Percentiles rank a stretch among this genome's conserved stretches.
Evolutionary conservation across 2,888 invertebrate species (phyloP).

Genomic region (Mantis religiosa): DNA sequence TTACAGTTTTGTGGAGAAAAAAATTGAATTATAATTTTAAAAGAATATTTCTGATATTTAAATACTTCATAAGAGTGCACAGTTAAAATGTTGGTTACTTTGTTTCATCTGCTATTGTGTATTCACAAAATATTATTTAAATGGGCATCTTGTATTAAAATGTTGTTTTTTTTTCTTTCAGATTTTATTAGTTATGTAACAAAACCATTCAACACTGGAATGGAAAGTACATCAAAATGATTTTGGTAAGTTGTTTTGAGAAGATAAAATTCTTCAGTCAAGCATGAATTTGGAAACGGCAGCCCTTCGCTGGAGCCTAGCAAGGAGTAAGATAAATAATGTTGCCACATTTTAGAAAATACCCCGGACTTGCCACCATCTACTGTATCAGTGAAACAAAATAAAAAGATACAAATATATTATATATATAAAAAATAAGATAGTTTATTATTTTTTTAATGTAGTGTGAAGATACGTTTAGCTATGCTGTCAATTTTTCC

Average conservation of each 20-base stretch:
- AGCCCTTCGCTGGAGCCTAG: background rate
- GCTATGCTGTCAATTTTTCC: conserved; percentile 24
- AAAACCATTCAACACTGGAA: background rate
- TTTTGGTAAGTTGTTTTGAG: background rate
- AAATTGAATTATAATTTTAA: too few species aligned
- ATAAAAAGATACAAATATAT: conserved; percentile 15
- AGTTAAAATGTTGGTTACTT: too few species aligned
- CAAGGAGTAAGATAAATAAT: background rate
- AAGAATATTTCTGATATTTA: too few species aligned
- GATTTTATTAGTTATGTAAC: conserved; percentile 4
- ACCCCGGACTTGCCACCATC: conserved; percentile 31
- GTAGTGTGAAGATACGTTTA: conserved; percentile 29
- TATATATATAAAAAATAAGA: conserved; percentile 23
- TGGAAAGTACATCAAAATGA: background rate
- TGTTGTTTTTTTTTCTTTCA: background rate
- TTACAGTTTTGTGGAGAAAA: too few species aligned
- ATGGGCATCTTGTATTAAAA: background rate
- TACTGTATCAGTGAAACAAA: conserved; percentile 18
- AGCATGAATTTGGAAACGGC: background rate
- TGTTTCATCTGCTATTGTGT: too few species aligned
- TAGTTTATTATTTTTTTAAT: conserved; percentile 32
- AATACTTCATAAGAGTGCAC: too few species aligned
- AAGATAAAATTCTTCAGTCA: background rate
- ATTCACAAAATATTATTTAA: too few species aligned
- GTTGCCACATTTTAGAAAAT: conserved; percentile 14